Evolutionary conservation across 2,888 invertebrate genomes (phyloP).

Genomic region (Linyphia triangularis): DNA sequence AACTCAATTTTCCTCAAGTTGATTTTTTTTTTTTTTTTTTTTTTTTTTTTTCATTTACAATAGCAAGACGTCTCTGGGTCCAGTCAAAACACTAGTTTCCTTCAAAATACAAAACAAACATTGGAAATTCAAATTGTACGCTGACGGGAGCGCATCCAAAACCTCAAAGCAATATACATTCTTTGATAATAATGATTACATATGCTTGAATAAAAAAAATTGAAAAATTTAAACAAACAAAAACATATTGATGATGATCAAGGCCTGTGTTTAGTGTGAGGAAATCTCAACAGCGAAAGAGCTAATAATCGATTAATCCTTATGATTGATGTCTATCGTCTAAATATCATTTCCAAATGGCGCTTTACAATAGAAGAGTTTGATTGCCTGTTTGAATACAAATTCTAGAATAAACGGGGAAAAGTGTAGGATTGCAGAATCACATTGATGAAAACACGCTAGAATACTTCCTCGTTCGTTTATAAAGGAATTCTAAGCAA

Average conservation of each 20-base stretch:
- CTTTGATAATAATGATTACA: not conserved
- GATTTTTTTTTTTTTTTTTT: too few species aligned
- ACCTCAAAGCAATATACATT: too few species aligned
- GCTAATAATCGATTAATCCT: not conserved
- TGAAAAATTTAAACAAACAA: too few species aligned
- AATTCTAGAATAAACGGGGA: not conserved
- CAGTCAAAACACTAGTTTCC: not conserved
- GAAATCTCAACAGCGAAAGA: not conserved
- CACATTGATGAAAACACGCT: not conserved
- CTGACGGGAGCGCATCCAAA: too few species aligned
- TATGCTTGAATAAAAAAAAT: not conserved
- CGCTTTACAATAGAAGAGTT: not conserved
- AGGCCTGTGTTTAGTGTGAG: not conserved
- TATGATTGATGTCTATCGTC: not conserved
- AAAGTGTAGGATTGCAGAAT: not conserved
- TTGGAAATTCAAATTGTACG: not conserved
- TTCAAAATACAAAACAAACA: not conserved
- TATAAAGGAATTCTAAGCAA: too few species aligned
- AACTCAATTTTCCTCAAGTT: not conserved
- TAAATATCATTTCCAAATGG: not conserved
- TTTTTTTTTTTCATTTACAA: too few species aligned
- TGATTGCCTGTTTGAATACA: not conserved
- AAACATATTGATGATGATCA: not conserved
- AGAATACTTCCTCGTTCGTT: too few species aligned
- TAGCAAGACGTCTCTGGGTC: not conserved